Conservation (phyloP, 2,113 vertebrate species). For the Gopherus flavomarginatus region DNA sequence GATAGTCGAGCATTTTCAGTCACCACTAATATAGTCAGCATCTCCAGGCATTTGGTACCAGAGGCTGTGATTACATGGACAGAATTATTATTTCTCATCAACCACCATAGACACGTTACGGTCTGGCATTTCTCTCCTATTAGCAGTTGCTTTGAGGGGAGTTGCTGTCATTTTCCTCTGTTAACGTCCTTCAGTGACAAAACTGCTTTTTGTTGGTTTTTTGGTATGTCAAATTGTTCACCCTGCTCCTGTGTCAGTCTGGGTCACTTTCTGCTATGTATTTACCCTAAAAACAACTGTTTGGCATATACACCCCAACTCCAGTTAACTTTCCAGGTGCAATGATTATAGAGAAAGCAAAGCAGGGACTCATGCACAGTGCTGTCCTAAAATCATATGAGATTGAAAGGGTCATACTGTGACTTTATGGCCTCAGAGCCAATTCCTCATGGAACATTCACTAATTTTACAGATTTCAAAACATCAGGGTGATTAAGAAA, state of each 20-base stretch:
- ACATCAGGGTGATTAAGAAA: background rate
- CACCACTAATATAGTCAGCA: background rate
- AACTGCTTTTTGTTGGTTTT: background rate
- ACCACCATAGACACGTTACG: background rate
- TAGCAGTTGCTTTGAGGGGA: background rate
- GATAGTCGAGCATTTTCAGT: background rate
- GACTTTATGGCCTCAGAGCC: background rate
- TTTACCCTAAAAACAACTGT: background rate
- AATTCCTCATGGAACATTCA: background rate
- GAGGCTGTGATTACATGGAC: background rate
- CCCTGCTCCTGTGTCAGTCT: background rate
- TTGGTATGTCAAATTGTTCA: background rate
- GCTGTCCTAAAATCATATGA: background rate
- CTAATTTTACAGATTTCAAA: background rate
- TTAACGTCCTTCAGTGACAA: background rate
- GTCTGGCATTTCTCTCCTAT: background rate
- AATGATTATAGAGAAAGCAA: background rate
- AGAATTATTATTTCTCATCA: background rate
- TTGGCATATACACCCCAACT: background rate
- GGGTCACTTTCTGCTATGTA: background rate
- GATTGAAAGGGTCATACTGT: rapidly evolving
- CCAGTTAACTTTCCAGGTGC: rapidly evolving
- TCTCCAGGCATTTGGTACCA: background rate
- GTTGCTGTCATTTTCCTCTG: background rate
- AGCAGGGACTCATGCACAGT: rapidly evolving